phyloP scores from a whole-genome alignment of 2,797 vertebrate species.

The Pipistrellus pipistrellus region DNA sequence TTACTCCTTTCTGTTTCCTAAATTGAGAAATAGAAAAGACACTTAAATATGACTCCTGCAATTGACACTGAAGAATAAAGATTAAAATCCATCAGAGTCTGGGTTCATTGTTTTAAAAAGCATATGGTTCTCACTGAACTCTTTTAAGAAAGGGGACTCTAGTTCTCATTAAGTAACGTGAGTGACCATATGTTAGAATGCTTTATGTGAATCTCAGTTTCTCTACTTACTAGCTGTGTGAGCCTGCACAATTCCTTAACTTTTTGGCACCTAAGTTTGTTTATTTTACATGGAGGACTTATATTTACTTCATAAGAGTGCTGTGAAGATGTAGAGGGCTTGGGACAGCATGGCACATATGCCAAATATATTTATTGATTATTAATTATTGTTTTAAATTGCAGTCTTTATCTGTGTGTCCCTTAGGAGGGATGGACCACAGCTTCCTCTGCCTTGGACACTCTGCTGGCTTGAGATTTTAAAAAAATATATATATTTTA shows the following conservation, averaged over 20 bases:
- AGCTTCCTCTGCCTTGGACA: not conserved
- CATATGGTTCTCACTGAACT: not conserved
- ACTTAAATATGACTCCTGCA: not conserved
- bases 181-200: not conserved
- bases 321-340: not conserved
- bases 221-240: not conserved
- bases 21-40: conserved; percentile 39
- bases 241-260: not conserved
- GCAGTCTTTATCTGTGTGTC: not conserved
- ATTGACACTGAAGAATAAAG: not conserved
- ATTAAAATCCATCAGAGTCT: not conserved
- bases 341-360: not conserved
- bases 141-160: not conserved
- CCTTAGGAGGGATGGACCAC: not conserved
- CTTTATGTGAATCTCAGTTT: not conserved
- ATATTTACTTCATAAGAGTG: not conserved
- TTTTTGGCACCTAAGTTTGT: not conserved
- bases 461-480: not conserved
- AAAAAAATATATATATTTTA: not conserved
- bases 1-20: not conserved
- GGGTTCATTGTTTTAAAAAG: not conserved
- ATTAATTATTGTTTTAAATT: not conserved
- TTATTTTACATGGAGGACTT: not conserved
- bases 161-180: not conserved
- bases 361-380: not conserved